A percentile compares a stretch with the other conserved stretches of the same genome.
These are phyloP conservation scores for Benthochromis sp. DNA, from an alignment of 2,113 vertebrate species.

Conservation along the genomic window DNA sequence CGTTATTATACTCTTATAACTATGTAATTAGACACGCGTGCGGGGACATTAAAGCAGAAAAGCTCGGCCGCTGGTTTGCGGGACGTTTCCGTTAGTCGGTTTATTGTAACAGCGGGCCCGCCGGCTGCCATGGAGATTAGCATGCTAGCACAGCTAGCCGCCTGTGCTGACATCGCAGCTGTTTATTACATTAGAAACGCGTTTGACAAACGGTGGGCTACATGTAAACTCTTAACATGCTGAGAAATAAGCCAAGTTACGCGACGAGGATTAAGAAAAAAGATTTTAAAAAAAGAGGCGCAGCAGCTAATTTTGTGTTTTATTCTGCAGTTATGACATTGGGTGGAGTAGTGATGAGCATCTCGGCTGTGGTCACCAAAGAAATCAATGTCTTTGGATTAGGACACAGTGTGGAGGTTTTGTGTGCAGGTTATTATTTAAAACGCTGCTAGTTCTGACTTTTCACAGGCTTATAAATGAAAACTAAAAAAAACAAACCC, in stretches of 20 bases:
- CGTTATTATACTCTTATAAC: neutral
- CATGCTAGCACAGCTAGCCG: slow-evolving; percentile 36
- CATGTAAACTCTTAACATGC: accelerated
- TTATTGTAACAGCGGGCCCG: slow-evolving; percentile 22
- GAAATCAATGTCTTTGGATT: neutral
- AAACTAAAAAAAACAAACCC: neutral
- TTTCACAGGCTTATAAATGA: neutral
- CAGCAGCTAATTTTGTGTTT: neutral
- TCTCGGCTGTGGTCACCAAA: neutral
- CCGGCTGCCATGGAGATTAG: slow-evolving; percentile 48
- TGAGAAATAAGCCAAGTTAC: accelerated
- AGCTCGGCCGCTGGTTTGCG: neutral
- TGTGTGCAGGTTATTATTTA: neutral
- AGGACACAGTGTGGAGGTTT: neutral
- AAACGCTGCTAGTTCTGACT: neutral
- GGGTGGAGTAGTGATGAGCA: neutral
- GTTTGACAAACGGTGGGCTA: neutral
- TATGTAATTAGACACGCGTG: neutral
- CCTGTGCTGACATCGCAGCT: neutral
- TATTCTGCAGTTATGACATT: neutral
- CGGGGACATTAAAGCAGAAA: too few relatives aligned
- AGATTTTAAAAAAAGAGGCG: accelerated
- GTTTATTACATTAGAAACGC: neutral
- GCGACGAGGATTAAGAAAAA: neutral
- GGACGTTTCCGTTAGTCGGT: neutral